Conservation (phyloP, 2,888 invertebrate genomes). For the Eurois occulta region DNA sequence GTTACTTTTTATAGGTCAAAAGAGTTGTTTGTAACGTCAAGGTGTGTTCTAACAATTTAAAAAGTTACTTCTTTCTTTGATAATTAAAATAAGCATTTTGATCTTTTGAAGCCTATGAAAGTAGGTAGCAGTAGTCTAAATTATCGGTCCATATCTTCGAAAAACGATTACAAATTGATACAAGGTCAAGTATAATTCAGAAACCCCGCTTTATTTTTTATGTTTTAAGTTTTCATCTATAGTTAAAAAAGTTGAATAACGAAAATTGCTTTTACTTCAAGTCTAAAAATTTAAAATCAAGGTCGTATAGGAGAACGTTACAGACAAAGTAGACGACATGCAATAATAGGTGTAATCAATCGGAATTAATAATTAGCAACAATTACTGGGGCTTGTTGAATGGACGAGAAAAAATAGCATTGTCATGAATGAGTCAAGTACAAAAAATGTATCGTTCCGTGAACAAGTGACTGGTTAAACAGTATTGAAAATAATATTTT, state of each 20-base stretch:
- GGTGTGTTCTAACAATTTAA: constrained; percentile 21
- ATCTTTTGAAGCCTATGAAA: not conserved
- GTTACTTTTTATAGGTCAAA: constrained; percentile 48
- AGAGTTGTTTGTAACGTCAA: constrained; percentile 16
- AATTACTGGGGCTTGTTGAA: constrained; percentile 61
- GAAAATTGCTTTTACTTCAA: not conserved
- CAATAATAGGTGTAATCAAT: constrained; percentile 58
- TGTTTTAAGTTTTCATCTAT: not conserved
- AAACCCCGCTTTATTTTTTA: not conserved
- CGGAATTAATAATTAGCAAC: constrained; percentile 63
- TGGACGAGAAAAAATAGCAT: constrained; percentile 55
- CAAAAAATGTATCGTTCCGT: constrained; percentile 56
- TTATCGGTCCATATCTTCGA: not conserved
- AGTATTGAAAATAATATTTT: not conserved
- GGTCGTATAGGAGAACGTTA: not conserved
- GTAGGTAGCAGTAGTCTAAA: not conserved
- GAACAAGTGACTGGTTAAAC: constrained; percentile 42
- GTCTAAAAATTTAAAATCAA: not conserved
- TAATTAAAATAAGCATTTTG: not conserved
- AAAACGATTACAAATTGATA: not conserved
- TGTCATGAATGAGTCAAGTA: constrained; percentile 65
- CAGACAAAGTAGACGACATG: constrained; percentile 34
- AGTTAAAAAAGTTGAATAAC: not conserved
- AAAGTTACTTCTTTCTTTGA: not conserved
- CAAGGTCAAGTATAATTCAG: not conserved